Percentiles rank a stretch among this genome's conserved stretches.
Conservation (phyloP, 1,140 invertebrate species). For the Drosophila nikananu region DNA sequence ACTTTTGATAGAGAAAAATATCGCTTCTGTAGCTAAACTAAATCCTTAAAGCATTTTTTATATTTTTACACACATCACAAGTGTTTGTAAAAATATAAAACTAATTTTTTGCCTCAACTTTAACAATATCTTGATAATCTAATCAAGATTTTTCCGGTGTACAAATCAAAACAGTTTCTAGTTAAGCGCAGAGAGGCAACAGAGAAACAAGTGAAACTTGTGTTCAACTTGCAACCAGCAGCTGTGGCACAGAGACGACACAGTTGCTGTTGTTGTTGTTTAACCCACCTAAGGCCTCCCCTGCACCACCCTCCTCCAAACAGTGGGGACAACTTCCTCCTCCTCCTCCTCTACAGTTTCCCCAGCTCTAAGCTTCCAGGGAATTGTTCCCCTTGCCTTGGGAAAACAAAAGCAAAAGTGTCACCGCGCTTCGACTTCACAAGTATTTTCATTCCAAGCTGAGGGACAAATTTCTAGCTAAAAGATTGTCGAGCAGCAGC, state of each 20-base stretch:
- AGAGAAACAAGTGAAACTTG: conserved; percentile 58
- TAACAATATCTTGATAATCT: not conserved
- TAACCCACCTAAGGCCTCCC: conserved; percentile 20
- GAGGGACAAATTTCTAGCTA: conserved; percentile 65
- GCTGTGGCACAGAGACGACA: conserved; percentile 35
- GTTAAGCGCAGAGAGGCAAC: conserved; percentile 9
- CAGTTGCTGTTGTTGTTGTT: conserved; percentile 12
- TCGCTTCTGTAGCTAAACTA: too few relatives aligned
- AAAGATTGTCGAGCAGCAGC: conserved; percentile 62
- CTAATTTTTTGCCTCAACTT: not conserved
- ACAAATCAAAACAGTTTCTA: conserved; percentile 19
- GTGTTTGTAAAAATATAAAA: too few relatives aligned
- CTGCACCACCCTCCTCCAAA: not conserved
- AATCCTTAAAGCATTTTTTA: too few relatives aligned
- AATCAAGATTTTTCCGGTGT: not conserved
- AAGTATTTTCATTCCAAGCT: conserved; percentile 55
- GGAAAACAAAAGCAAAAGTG: conserved; percentile 77
- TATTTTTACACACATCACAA: too few relatives aligned
- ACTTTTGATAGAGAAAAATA: too few relatives aligned
- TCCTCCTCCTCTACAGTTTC: conserved; percentile 12
- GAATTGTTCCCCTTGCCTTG: conserved; percentile 19
- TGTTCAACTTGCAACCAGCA: conserved; percentile 52
- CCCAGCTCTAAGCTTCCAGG: conserved; percentile 16
- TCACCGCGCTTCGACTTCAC: conserved; percentile 32
- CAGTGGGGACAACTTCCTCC: conserved; percentile 28